Evolutionary conservation across 2,797 vertebrate species (phyloP).

Genomic region (Ctenochaetus hawaiiensis): DNA sequence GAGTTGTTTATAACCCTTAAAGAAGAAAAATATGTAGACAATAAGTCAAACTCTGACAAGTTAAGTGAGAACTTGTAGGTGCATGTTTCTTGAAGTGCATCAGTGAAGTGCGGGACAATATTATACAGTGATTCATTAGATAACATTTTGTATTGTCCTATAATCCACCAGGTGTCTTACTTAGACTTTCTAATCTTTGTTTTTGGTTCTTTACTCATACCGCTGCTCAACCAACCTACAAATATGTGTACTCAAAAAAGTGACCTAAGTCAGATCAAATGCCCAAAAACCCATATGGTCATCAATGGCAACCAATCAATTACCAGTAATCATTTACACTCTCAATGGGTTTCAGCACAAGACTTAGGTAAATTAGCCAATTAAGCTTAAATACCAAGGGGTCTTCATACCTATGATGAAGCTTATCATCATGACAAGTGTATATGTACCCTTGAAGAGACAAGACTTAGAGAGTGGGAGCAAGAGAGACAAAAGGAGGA

Average conservation of each 20-base stretch:
- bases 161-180: constrained; percentile 51
- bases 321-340: constrained; percentile 44
- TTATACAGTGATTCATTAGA: constrained; percentile 58
- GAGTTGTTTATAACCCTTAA: constrained; percentile 9
- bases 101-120: constrained; percentile 62
- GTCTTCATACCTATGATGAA: constrained; percentile 56
- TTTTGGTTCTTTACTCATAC: not conserved
- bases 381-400: constrained; percentile 65
- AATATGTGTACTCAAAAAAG: constrained; percentile 20
- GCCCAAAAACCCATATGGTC: constrained; percentile 35
- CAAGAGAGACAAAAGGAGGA: constrained; percentile 29
- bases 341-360: constrained; percentile 46
- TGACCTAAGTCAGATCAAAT: constrained; percentile 39
- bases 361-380: constrained; percentile 66
- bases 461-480: constrained; percentile 24
- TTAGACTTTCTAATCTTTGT: constrained; percentile 30
- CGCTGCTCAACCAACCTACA: not conserved
- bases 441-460: constrained; percentile 61
- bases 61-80: constrained; percentile 46
- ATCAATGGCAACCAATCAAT: constrained; percentile 30
- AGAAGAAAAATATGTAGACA: constrained; percentile 17
- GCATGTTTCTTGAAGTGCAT: constrained; percentile 57
- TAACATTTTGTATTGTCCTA: constrained; percentile 38
- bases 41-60: constrained; percentile 57
- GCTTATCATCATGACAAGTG: constrained; percentile 60